Conservation (phyloP, 2,797 vertebrate species). For the Rhinoraja longicauda region DNA sequence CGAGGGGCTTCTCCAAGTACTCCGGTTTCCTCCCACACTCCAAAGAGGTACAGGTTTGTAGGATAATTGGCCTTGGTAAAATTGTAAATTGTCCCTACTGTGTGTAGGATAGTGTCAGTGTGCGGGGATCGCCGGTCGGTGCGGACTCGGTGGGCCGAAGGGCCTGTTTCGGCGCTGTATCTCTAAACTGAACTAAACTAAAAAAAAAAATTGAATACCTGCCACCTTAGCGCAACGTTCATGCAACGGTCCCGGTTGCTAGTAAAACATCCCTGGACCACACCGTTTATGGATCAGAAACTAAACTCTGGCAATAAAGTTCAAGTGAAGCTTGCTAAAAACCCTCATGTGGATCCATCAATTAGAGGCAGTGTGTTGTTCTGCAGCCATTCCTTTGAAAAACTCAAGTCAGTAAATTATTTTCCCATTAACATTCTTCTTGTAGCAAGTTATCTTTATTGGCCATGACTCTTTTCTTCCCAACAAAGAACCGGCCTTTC, state of each 20-base stretch:
- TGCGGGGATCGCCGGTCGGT: no score
- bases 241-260: not conserved
- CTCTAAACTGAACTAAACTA: no score
- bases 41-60: no score
- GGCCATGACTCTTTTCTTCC: not conserved
- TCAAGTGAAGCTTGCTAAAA: not conserved
- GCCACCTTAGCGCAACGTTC: no score
- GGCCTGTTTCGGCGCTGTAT: no score
- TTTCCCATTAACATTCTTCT: constrained; percentile 37
- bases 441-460: constrained; percentile 26
- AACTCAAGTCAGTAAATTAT: constrained; percentile 17
- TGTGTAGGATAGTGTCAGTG: no score
- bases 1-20: no score
- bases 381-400: not conserved
- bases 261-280: not conserved
- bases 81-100: no score
- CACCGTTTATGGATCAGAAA: not conserved
- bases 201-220: no score
- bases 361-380: constrained; percentile 15
- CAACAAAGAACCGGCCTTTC: constrained; percentile 20
- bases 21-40: no score
- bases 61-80: no score
- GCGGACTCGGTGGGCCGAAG: no score
- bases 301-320: not conserved
- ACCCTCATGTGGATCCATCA: not conserved